phyloP scores from a whole-genome alignment of 2,113 vertebrate species.

The Carassius carassius region DNA sequence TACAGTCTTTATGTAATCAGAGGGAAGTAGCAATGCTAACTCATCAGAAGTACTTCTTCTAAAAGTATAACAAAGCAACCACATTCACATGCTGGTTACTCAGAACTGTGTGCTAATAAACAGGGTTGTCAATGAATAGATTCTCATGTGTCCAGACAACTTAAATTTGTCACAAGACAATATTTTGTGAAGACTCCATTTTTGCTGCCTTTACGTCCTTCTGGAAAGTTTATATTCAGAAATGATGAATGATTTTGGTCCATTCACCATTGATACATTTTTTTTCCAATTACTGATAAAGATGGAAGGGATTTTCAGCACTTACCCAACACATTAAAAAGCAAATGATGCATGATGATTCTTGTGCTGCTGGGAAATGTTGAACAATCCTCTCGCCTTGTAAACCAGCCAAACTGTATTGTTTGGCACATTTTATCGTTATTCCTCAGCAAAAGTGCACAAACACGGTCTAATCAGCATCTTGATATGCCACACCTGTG shows the following conservation, averaged over 20 bases:
- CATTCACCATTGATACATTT: background rate
- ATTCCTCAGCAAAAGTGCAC: background rate
- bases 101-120: background rate
- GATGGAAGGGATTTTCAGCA: background rate
- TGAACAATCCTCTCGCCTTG: background rate
- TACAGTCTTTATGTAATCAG: constrained; percentile 23
- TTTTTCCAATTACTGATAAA: background rate
- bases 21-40: constrained; percentile 29
- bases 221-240: background rate
- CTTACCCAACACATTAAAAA: background rate
- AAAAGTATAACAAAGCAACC: background rate
- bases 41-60: constrained; percentile 40
- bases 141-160: background rate
- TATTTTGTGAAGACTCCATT: background rate
- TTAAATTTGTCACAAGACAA: background rate
- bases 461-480: too few relatives aligned
- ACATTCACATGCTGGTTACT: background rate
- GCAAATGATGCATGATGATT: background rate
- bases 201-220: background rate
- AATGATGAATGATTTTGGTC: background rate
- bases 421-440: background rate
- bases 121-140: background rate
- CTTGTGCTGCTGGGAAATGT: background rate
- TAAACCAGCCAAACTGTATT: background rate
- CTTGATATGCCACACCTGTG: too few relatives aligned